phyloP scores from a whole-genome alignment of 1,140 invertebrate species.

The Caenorhabditis inopinata region DNA sequence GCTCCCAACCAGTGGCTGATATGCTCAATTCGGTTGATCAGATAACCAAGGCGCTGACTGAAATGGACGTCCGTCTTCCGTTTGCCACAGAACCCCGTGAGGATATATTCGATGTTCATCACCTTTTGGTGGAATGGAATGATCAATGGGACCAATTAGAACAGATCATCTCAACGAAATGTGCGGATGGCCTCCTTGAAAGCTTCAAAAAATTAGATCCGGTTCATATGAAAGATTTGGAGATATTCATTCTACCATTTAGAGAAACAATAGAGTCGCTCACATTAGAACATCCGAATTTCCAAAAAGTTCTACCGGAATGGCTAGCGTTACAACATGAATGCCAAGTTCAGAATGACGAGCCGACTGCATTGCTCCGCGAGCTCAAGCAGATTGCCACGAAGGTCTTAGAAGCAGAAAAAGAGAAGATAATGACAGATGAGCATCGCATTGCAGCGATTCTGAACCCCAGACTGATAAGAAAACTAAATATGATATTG shows the following conservation, averaged over 20 bases:
- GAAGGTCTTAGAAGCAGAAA: constrained; percentile 20
- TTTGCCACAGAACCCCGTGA: not conserved
- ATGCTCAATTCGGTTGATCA: constrained; percentile 16
- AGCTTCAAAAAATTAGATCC: constrained; percentile 35
- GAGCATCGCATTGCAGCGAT: constrained; percentile 48
- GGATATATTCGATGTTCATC: constrained; percentile 34
- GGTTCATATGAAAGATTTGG: constrained; percentile 37
- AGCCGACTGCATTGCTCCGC: constrained; percentile 19
- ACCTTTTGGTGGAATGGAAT: constrained; percentile 37
- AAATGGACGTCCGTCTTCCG: constrained; percentile 27
- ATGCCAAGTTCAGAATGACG: constrained; percentile 36
- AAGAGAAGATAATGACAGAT: constrained; percentile 39
- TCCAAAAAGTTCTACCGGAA: constrained; percentile 45
- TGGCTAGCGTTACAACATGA: constrained; percentile 46
- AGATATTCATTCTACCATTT: constrained; percentile 45
- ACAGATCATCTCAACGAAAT: constrained; percentile 5
- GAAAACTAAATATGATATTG: constrained; percentile 35
- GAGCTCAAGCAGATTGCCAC: constrained; percentile 40
- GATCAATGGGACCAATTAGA: constrained; percentile 5
- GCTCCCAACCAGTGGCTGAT: not conserved
- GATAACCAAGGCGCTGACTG: not conserved
- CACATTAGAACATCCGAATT: constrained; percentile 40
- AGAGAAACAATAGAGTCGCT: constrained; percentile 45
- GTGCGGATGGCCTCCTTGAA: not conserved
- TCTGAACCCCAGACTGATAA: constrained; percentile 41